Conservation (phyloP, 2,888 invertebrate genomes). For the Auanema freiburgensis region DNA sequence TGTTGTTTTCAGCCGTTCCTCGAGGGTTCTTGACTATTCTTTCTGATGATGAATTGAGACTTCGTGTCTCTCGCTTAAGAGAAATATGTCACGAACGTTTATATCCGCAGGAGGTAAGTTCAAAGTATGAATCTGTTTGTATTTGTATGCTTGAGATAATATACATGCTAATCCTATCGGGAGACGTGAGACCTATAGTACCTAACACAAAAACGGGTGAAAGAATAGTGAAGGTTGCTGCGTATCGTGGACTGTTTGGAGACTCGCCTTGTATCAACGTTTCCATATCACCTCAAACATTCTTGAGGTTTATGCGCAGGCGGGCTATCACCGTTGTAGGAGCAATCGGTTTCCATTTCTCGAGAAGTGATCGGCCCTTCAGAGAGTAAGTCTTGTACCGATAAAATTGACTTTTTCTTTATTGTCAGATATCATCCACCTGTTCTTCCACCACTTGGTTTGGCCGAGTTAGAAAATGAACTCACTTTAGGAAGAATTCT, state of each 20-base stretch:
- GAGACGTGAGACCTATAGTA: too few species aligned
- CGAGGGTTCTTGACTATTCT: background rate
- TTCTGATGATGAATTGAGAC: background rate
- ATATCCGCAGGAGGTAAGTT: background rate
- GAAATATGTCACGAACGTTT: conserved; percentile 1
- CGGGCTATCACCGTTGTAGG: background rate
- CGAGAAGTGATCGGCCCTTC: background rate
- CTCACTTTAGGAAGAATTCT: background rate
- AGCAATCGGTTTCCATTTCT: background rate
- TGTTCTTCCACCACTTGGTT: background rate
- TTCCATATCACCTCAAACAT: background rate
- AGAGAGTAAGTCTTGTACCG: background rate
- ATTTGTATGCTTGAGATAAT: too few species aligned
- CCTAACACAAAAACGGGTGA: too few species aligned
- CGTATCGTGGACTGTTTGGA: background rate
- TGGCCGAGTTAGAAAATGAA: background rate
- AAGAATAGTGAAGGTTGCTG: background rate
- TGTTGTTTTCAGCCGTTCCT: background rate
- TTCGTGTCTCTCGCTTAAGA: background rate
- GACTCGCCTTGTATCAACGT: background rate
- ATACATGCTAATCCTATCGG: too few species aligned
- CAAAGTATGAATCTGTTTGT: too few species aligned
- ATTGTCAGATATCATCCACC: conserved; percentile 2
- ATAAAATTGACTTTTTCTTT: background rate
- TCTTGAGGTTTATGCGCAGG: background rate